Conservation (phyloP, 2,888 invertebrate species). For the Limnephilus lunatus region DNA sequence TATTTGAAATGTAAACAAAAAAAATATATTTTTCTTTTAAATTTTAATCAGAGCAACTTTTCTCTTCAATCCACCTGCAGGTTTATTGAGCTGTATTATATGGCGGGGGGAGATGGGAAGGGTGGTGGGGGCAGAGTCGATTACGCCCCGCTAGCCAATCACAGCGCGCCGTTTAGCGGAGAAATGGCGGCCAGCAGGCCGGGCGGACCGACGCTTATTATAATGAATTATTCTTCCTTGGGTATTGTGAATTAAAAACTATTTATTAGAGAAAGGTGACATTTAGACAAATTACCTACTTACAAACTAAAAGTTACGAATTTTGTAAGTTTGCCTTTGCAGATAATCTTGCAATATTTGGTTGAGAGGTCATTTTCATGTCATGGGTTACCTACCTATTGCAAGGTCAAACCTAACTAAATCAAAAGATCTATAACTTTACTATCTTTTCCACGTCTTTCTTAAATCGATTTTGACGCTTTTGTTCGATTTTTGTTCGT, state of each 20-base stretch:
- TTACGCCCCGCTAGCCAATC: constrained; percentile 63
- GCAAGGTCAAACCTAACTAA: too few species aligned
- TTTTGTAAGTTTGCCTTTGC: too few species aligned
- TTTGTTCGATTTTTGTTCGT: too few species aligned
- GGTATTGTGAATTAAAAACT: background rate
- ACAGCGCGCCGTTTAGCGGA: constrained; percentile 62
- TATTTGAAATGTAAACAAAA: too few species aligned
- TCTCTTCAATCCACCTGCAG: background rate
- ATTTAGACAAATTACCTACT: background rate
- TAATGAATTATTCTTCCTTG: background rate
- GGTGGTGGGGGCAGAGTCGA: constrained; percentile 26
- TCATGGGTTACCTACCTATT: too few species aligned
- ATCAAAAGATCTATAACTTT: too few species aligned
- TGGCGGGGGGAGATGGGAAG: constrained; percentile 30
- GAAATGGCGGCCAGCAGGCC: constrained; percentile 64
- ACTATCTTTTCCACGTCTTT: too few species aligned
- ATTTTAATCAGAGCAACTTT: background rate
- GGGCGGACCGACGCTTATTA: constrained; percentile 45
- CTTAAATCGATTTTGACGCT: too few species aligned
- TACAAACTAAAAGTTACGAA: too few species aligned
- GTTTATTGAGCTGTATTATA: constrained; percentile 53
- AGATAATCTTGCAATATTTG: too few species aligned
- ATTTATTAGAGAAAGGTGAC: background rate
- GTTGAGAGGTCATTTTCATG: too few species aligned
- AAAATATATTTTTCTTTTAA: background rate